phyloP scores from a whole-genome alignment of 2,888 invertebrate species.

The Microdon myrmicae region DNA sequence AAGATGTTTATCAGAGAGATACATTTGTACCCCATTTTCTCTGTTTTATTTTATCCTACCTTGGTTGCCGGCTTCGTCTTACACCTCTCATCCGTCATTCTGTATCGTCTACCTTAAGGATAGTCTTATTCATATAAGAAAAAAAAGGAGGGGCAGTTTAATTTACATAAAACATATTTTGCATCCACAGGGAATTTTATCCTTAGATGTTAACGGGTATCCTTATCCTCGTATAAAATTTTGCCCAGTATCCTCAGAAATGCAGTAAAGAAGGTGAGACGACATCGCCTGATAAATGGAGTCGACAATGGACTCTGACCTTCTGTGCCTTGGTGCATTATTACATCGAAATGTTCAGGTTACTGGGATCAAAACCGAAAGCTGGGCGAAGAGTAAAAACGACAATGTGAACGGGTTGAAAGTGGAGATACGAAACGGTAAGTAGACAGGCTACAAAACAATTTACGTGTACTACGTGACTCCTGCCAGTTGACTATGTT shows the following conservation, averaged over 20 bases:
- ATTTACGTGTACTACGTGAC: slow-evolving; percentile 52
- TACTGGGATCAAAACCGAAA: slow-evolving; percentile 14
- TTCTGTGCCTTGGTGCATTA: slow-evolving; percentile 10
- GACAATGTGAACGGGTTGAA: slow-evolving; percentile 41
- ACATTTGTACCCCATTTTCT: background rate
- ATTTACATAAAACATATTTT: slow-evolving; percentile 33
- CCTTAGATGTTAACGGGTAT: too few species aligned
- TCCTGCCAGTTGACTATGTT: slow-evolving; percentile 48
- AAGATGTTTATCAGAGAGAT: slow-evolving; percentile 26
- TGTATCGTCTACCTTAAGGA: background rate
- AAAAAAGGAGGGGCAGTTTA: slow-evolving; percentile 6
- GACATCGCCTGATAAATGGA: slow-evolving; percentile 40
- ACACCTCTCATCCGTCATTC: background rate
- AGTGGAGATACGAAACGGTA: slow-evolving; percentile 36
- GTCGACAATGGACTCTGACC: slow-evolving; percentile 44
- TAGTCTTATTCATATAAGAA: too few species aligned
- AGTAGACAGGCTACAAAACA: slow-evolving; percentile 50
- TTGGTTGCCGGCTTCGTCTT: background rate
- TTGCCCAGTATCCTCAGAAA: too few species aligned
- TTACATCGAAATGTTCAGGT: too few species aligned
- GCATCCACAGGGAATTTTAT: slow-evolving; percentile 26
- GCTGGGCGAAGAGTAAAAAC: slow-evolving; percentile 18
- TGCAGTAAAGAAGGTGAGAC: slow-evolving; percentile 25
- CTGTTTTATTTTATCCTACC: too few species aligned
- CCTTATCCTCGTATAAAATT: too few species aligned